Conservation (phyloP, 2,113 vertebrate genomes). For the Salvelinus namaycush region DNA sequence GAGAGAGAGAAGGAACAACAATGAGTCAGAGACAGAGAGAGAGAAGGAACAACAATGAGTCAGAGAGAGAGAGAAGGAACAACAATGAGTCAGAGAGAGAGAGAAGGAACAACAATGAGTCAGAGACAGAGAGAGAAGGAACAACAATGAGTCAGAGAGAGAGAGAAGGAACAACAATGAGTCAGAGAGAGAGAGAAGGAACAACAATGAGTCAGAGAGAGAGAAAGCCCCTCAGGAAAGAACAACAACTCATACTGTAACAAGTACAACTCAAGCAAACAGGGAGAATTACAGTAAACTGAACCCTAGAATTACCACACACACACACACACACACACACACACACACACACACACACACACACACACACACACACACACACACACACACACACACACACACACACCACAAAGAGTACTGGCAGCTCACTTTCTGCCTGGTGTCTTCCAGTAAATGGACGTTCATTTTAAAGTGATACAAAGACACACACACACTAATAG, state of each 20-base stretch:
- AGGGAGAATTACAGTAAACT: no score
- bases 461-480: constrained; percentile 71
- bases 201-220: constrained; percentile 15
- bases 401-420: not conserved
- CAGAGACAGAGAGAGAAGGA: constrained; percentile 8
- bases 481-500: constrained; percentile 66
- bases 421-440: constrained; percentile 34
- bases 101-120: not conserved
- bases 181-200: constrained; percentile 7
- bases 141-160: constrained; percentile 12
- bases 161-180: not conserved
- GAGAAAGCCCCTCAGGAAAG: not conserved
- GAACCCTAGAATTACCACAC: not conserved
- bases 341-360: not conserved
- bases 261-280: no score
- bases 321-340: not conserved
- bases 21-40: constrained; percentile 1
- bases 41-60: no score
- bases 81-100: not conserved
- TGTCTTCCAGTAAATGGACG: constrained; percentile 73
- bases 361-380: no score
- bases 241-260: no score
- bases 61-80: not conserved
- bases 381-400: not conserved
- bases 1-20: no score